These are phyloP conservation scores for Drosophila biarmipes DNA, from an alignment of 1,140 invertebrate genomes.

Conservation along the genomic window DNA sequence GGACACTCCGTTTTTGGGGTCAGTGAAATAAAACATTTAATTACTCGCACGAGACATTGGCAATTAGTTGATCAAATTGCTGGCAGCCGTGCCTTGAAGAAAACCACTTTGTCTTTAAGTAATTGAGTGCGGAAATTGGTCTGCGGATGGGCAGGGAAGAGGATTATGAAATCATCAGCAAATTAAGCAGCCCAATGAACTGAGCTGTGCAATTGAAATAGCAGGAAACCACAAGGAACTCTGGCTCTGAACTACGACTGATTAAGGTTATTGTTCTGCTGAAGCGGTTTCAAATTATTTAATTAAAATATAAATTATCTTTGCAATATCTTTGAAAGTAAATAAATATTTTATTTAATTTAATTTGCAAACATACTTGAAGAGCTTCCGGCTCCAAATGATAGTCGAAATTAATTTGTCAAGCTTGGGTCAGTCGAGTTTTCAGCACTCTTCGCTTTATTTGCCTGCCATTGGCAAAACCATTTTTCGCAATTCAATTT, in stretches of 20 bases:
- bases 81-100: constrained; percentile 15
- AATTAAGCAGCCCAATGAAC: constrained; percentile 46
- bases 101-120: constrained; percentile 41
- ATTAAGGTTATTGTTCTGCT: constrained; percentile 3
- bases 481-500: constrained; percentile 62
- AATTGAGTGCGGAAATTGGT: constrained; percentile 41
- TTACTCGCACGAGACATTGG: constrained; percentile 25
- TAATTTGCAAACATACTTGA: neutral
- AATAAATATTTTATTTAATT: no score
- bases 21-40: constrained; percentile 43
- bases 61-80: constrained; percentile 45
- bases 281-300: neutral
- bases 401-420: constrained; percentile 21
- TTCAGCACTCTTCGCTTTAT: constrained; percentile 11
- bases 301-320: no score
- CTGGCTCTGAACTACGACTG: neutral
- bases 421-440: constrained; percentile 4
- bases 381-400: neutral
- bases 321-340: no score
- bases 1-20: constrained; percentile 25
- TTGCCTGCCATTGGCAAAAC: constrained; percentile 39
- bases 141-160: neutral
- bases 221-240: constrained; percentile 14
- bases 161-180: constrained; percentile 45
- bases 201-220: constrained; percentile 8